A percentile compares a stretch with the other conserved stretches of the same genome.
Conservation (phyloP, 2,888 invertebrate species). For the Pseudanteris insignis region DNA sequence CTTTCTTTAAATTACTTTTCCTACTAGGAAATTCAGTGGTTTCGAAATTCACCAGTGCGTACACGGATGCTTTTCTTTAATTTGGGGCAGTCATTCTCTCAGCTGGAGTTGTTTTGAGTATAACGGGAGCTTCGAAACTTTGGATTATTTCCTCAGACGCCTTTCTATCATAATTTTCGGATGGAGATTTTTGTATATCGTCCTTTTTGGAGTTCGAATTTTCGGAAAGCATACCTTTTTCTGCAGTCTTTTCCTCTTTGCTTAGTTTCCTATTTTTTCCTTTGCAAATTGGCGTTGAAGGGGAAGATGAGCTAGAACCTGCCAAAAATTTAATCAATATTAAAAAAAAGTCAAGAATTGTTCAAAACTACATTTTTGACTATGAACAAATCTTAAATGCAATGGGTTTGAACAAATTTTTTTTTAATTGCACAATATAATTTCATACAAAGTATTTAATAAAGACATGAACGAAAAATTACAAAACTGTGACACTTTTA, state of each 20-base stretch:
- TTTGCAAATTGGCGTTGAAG: conserved; percentile 59
- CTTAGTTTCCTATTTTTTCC: conserved; percentile 57
- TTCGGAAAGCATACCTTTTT: conserved; percentile 48
- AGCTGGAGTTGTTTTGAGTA: conserved; percentile 34
- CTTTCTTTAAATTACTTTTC: conserved; percentile 37
- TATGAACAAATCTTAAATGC: too few relatives aligned
- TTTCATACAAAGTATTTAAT: too few relatives aligned
- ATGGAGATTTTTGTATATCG: conserved; percentile 37
- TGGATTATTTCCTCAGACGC: conserved; percentile 46
- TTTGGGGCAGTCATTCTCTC: conserved; percentile 45
- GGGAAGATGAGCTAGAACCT: conserved; percentile 57
- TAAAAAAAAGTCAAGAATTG: too few relatives aligned
- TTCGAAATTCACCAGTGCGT: conserved; percentile 49
- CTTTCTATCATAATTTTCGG: conserved; percentile 41
- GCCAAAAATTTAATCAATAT: neutral
- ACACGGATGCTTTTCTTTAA: conserved; percentile 50
- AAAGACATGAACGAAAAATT: too few relatives aligned
- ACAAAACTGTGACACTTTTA: too few relatives aligned
- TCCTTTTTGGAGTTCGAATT: conserved; percentile 41
- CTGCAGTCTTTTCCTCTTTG: conserved; percentile 60
- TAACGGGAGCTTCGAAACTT: conserved; percentile 45
- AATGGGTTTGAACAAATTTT: too few relatives aligned
- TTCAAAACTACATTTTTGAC: too few relatives aligned
- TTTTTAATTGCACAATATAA: too few relatives aligned
- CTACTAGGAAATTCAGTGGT: conserved; percentile 41